Percentiles rank a stretch among this genome's conserved stretches.
Evolutionary conservation across 2,888 invertebrate genomes (phyloP).

Genomic region (Hypomecis punctinalis): DNA sequence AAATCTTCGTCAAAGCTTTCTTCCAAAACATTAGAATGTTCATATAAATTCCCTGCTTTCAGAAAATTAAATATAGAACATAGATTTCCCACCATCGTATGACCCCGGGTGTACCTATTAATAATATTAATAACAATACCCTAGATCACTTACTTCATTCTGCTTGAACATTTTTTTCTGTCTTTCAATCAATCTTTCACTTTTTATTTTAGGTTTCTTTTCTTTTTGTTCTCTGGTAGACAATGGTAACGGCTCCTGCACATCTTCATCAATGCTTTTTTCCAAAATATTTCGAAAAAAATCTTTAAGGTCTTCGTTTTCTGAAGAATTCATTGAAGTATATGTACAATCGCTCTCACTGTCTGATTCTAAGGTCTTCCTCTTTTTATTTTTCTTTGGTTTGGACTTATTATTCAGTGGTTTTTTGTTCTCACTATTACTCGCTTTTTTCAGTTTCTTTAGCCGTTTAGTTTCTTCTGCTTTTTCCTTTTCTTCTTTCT

Average conservation of each 20-base stretch:
- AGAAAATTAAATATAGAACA: constrained; percentile 14
- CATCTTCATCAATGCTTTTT: constrained; percentile 15
- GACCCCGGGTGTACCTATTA: no score
- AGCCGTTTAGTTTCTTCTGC: not conserved
- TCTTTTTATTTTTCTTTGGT: constrained; percentile 15
- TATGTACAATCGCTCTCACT: constrained; percentile 23
- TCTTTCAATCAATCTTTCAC: no score
- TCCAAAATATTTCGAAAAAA: no score
- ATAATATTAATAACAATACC: no score
- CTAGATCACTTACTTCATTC: no score
- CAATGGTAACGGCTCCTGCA: constrained; percentile 11
- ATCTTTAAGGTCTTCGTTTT: constrained; percentile 15
- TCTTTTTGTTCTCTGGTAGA: constrained; percentile 15
- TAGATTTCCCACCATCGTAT: constrained; percentile 14
- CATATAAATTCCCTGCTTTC: constrained; percentile 16
- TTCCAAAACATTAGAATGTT: constrained; percentile 23
- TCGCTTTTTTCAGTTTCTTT: no score
- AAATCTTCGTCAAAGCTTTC: constrained; percentile 23
- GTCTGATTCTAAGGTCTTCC: constrained; percentile 21
- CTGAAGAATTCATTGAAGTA: constrained; percentile 23
- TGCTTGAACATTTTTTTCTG: no score
- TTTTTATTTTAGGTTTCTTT: constrained; percentile 11
- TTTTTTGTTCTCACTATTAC: constrained; percentile 14
- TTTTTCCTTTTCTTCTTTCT: constrained; percentile 29
- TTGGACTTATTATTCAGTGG: constrained; percentile 11